Conservation (phyloP, 2,888 invertebrate genomes). For the Athetis lepigone region DNA sequence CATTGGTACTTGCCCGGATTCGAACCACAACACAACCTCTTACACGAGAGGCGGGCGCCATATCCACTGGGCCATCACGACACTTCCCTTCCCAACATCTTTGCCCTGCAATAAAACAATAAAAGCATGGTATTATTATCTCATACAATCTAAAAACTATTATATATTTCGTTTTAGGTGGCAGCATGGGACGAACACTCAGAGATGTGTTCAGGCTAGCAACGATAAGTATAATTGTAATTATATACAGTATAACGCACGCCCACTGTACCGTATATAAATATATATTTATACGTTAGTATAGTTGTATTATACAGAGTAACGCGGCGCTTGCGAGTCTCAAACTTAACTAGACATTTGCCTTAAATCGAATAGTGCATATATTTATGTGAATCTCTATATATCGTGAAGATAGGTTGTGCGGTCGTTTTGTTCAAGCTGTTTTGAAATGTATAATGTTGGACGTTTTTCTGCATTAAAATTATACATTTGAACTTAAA, state of each 20-base stretch:
- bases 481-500: background rate
- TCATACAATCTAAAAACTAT: background rate
- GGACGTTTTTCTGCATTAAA: background rate
- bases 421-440: conserved; percentile 29
- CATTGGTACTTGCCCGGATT: too few relatives aligned
- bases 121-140: too few relatives aligned
- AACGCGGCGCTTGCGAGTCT: conserved; percentile 57
- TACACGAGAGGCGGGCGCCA: too few relatives aligned
- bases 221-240: conserved; percentile 57
- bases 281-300: conserved; percentile 34
- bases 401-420: conserved; percentile 26
- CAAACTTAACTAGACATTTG: conserved; percentile 55
- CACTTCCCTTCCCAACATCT: too few relatives aligned
- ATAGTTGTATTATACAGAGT: conserved; percentile 44
- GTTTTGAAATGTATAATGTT: background rate
- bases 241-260: conserved; percentile 56
- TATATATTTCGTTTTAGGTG: conserved; percentile 90
- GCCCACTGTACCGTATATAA: conserved; percentile 52
- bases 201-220: conserved; percentile 94
- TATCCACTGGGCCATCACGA: too few relatives aligned
- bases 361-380: conserved; percentile 58
- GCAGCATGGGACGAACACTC: conserved; percentile 97
- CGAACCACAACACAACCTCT: too few relatives aligned
- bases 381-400: conserved; percentile 67
- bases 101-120: too few relatives aligned